Percentiles rank a stretch among this genome's conserved stretches.
phyloP scores from a whole-genome alignment of 92 coral and sea anemone species.

The Porites divaricata region DNA sequence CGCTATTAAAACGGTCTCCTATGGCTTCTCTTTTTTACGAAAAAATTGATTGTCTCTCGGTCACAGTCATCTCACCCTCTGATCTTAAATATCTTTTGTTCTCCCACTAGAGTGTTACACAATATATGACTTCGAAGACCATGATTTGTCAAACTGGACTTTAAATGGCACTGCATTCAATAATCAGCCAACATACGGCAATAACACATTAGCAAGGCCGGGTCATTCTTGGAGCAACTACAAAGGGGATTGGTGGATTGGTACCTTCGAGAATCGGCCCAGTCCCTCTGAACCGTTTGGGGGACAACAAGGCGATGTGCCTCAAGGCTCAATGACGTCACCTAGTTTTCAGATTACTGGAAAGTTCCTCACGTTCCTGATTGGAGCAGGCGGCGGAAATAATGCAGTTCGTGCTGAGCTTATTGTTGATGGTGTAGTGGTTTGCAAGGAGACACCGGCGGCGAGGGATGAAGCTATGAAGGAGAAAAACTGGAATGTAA shows the following conservation, averaged over 20 bases:
- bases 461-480: constrained; percentile 19
- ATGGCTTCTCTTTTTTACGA: too few species aligned
- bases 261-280: neutral
- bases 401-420: neutral
- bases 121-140: neutral
- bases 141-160: neutral
- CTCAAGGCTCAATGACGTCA: neutral
- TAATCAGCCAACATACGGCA: neutral
- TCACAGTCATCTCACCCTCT: neutral
- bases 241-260: neutral
- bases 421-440: neutral
- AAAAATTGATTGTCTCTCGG: too few species aligned
- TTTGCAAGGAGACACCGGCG: constrained; percentile 8
- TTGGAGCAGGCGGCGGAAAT: neutral
- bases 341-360: neutral
- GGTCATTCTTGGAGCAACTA: neutral
- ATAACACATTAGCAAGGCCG: neutral
- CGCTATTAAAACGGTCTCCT: too few species aligned
- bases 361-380: neutral
- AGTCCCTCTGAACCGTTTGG: neutral
- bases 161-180: neutral
- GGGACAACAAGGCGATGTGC: neutral
- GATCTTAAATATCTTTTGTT: neutral
- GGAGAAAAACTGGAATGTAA: constrained; percentile 35
- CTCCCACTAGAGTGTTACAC: neutral